These are phyloP conservation scores for Hypotaenidia okinawae DNA, from an alignment of 2,797 vertebrate species.

Conservation along the genomic window DNA sequence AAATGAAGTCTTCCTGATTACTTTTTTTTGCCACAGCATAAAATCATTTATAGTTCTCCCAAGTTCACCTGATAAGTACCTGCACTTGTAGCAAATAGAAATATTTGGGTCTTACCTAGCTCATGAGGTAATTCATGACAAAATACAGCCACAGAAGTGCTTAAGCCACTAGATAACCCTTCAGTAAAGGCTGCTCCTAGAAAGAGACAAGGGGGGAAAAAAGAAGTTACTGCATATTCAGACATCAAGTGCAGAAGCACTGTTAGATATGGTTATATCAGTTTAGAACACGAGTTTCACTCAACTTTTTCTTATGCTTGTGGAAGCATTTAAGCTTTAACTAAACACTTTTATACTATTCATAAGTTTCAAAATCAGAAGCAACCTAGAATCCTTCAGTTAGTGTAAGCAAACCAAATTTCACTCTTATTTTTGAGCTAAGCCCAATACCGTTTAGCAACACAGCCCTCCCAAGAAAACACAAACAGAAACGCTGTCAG, in stretches of 20 bases:
- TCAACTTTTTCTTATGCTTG: neutral
- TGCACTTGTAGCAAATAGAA: neutral
- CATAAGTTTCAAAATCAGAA: neutral
- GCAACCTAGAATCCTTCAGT: neutral
- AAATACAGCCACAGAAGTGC: slow-evolving; percentile 97
- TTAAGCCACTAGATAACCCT: slow-evolving; percentile 93
- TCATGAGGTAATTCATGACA: slow-evolving; percentile 97
- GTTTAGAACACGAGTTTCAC: neutral
- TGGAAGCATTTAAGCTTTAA: neutral
- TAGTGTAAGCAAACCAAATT: neutral
- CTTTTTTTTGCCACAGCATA: neutral
- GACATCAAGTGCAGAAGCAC: neutral
- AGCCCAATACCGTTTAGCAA: neutral
- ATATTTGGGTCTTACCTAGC: slow-evolving; percentile 84
- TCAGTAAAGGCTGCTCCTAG: slow-evolving; percentile 95
- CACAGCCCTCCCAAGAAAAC: neutral
- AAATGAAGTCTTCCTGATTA: neutral
- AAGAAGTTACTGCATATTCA: neutral
- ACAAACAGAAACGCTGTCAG: neutral
- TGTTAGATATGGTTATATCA: neutral
- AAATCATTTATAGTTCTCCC: neutral
- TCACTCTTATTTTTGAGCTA: neutral
- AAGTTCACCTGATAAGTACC: neutral
- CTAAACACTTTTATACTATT: neutral
- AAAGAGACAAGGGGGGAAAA: neutral